phyloP scores from a whole-genome alignment of 2,797 vertebrate species.

The Neosilurus hyrtlii region DNA sequence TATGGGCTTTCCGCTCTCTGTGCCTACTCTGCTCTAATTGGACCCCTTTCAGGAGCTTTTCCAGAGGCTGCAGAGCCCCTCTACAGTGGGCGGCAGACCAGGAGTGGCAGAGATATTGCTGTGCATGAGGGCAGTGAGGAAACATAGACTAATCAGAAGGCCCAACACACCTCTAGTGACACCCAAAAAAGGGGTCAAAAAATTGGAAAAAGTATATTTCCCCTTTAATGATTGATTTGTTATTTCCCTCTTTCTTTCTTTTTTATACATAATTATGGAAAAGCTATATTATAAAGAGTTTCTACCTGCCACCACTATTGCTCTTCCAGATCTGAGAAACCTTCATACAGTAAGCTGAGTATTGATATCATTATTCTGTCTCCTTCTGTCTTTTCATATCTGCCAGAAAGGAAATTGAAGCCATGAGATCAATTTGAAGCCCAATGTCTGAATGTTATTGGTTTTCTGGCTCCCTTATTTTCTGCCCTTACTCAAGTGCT shows the following conservation, averaged over 20 bases:
- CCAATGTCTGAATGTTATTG: constrained; percentile 30
- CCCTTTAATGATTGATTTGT: background rate
- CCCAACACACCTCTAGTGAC: too few relatives aligned
- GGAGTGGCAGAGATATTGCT: too few relatives aligned
- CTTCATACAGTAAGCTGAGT: background rate
- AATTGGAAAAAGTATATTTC: too few relatives aligned
- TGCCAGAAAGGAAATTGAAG: constrained; percentile 41
- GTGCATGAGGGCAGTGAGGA: too few relatives aligned
- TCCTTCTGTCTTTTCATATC: constrained; percentile 23
- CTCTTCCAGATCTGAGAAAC: constrained; percentile 3
- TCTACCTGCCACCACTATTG: background rate
- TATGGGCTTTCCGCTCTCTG: too few relatives aligned
- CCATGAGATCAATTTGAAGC: constrained; percentile 13
- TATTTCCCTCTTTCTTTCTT: background rate
- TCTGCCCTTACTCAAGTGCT: constrained; percentile 3
- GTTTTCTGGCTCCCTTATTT: constrained; percentile 18
- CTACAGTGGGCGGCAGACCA: too few relatives aligned
- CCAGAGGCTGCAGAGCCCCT: too few relatives aligned
- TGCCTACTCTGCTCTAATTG: too few relatives aligned
- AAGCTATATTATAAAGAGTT: background rate
- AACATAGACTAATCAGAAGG: too few relatives aligned
- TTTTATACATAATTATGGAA: background rate
- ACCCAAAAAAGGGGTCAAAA: too few relatives aligned
- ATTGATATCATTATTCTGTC: constrained; percentile 24
- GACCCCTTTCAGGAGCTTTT: too few relatives aligned